Conservation (phyloP, 2,113 vertebrate genomes). For the Arenaria interpres region DNA sequence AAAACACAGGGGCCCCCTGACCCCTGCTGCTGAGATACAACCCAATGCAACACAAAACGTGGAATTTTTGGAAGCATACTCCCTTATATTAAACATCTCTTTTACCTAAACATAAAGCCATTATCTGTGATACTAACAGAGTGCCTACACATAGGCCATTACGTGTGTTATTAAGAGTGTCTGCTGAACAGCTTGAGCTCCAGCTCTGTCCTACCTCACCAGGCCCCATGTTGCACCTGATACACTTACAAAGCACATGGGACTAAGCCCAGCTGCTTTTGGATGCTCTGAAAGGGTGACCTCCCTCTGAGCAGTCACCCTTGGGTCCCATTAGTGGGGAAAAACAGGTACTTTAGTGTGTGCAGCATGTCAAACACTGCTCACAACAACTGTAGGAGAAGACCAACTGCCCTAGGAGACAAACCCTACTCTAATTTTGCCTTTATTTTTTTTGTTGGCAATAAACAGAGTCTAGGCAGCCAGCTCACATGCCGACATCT, state of each 20-base stretch:
- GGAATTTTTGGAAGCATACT: neutral
- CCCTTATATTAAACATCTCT: fast-evolving
- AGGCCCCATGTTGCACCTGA: neutral
- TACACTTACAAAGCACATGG: neutral
- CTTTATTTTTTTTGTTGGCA: neutral
- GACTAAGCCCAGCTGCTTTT: neutral
- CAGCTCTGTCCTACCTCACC: neutral
- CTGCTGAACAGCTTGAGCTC: neutral
- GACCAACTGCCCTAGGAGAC: neutral
- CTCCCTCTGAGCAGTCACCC: neutral
- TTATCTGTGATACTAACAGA: neutral
- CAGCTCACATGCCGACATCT: neutral
- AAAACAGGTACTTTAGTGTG: neutral
- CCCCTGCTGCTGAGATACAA: neutral
- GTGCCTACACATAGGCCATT: neutral
- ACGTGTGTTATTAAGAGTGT: neutral
- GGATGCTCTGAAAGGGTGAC: neutral
- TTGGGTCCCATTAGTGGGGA: neutral
- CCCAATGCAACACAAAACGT: neutral
- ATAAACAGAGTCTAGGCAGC: neutral
- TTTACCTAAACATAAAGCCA: neutral
- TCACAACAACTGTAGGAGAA: neutral
- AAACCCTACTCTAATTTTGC: neutral
- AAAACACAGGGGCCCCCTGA: neutral
- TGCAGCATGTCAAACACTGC: neutral